phyloP scores from a whole-genome alignment of 2,113 vertebrate genomes.

The Alosa alosa region DNA sequence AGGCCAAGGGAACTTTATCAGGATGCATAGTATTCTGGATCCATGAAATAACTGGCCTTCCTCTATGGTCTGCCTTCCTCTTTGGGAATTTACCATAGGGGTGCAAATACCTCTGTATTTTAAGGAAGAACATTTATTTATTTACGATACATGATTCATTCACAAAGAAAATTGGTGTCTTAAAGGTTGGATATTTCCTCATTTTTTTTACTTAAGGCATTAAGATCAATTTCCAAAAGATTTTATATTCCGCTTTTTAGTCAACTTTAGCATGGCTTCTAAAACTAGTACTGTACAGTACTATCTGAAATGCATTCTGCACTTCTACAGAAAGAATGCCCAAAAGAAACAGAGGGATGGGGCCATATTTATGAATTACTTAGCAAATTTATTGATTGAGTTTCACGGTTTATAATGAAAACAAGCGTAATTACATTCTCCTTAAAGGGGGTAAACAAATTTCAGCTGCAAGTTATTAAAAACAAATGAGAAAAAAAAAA shows the following conservation, averaged over 20 bases:
- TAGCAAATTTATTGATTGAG: slow-evolving; percentile 55
- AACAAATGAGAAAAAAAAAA: slow-evolving; percentile 20
- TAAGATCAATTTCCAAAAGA: no score
- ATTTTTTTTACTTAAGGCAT: no score
- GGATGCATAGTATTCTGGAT: background rate
- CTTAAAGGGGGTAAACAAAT: slow-evolving; percentile 67
- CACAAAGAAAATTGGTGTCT: no score
- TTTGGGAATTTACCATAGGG: no score
- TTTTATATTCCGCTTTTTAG: no score
- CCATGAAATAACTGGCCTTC: background rate
- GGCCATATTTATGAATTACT: slow-evolving; percentile 42
- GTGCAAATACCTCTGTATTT: no score
- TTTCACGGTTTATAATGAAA: slow-evolving; percentile 61
- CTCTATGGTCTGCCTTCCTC: no score
- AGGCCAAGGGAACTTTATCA: no score
- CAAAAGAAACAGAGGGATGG: background rate
- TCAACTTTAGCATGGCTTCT: no score
- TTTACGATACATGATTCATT: no score
- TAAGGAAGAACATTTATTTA: no score
- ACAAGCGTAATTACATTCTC: slow-evolving; percentile 63
- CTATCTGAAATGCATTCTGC: background rate
- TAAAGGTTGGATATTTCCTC: no score
- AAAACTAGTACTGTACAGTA: background rate
- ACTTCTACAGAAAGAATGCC: background rate
- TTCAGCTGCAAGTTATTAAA: slow-evolving; percentile 56